phyloP scores from a whole-genome alignment of 2,888 invertebrate genomes.

The Clanis bilineata region DNA sequence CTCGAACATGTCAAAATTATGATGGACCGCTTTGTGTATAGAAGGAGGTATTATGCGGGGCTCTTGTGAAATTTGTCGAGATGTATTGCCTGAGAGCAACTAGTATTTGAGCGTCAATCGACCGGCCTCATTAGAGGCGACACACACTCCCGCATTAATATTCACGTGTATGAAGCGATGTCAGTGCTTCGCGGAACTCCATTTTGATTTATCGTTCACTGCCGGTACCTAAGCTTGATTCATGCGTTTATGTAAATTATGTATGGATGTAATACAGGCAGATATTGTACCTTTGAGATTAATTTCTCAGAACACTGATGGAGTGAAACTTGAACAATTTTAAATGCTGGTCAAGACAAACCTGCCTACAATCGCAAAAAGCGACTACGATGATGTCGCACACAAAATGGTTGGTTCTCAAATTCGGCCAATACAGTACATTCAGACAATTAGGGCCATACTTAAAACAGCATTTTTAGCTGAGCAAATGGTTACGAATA shows the following conservation, averaged over 20 bases:
- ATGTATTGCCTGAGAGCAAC: slow-evolving; percentile 2
- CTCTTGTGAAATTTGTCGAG: slow-evolving; percentile 7
- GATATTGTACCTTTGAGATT: neutral
- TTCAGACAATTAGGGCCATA: too few relatives aligned
- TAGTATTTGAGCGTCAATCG: slow-evolving; percentile 16
- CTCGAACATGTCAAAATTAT: slow-evolving; percentile 5
- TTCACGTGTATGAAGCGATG: slow-evolving; percentile 27
- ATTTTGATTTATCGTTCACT: slow-evolving; percentile 25
- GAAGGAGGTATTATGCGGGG: neutral
- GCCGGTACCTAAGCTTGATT: slow-evolving; percentile 12
- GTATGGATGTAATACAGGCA: neutral
- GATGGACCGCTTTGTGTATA: neutral
- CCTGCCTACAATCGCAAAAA: too few relatives aligned
- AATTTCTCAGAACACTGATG: neutral
- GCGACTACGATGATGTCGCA: too few relatives aligned
- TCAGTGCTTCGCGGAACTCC: slow-evolving; percentile 27
- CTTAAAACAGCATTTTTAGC: too few relatives aligned
- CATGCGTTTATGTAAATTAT: slow-evolving; percentile 6
- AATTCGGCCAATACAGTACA: too few relatives aligned
- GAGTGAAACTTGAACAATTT: too few relatives aligned
- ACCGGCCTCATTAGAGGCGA: slow-evolving; percentile 23
- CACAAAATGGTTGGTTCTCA: too few relatives aligned
- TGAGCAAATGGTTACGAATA: too few relatives aligned
- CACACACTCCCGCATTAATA: slow-evolving; percentile 27
- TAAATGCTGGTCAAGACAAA: too few relatives aligned